Percentiles rank a stretch among this genome's conserved stretches.
These are phyloP conservation scores for Megaustenia siamemsis DNA, from an alignment of 2,888 invertebrate genomes.

Conservation along the genomic window DNA sequence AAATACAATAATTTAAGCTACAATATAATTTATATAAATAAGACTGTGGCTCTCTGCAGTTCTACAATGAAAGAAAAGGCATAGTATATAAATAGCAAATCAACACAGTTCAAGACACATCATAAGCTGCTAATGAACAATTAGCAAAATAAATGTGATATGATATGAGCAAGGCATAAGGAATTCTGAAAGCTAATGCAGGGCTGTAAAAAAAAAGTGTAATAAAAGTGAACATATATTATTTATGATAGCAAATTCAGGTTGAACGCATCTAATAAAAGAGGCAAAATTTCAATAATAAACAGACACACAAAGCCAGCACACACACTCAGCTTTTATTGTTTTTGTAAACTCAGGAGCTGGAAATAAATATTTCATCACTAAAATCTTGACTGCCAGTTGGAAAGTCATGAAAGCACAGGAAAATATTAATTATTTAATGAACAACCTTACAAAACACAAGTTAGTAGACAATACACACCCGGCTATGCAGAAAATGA, in stretches of 20 bases:
- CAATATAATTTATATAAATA: constrained; percentile 24
- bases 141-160: background rate
- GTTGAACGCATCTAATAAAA: background rate
- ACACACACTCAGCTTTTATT: background rate
- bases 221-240: background rate
- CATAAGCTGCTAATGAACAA: background rate
- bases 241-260: background rate
- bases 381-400: background rate
- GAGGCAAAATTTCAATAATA: background rate
- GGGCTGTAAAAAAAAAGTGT: background rate
- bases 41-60: constrained; percentile 14
- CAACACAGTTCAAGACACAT: background rate
- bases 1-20: background rate
- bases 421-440: background rate
- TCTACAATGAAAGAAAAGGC: constrained; percentile 14
- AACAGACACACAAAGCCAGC: background rate
- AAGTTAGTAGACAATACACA: background rate
- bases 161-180: background rate
- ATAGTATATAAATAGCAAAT: constrained; percentile 13
- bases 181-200: background rate
- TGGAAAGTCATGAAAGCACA: background rate
- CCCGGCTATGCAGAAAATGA: background rate
- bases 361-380: background rate
- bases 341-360: background rate
- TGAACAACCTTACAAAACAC: background rate